Evolutionary conservation across 2,888 invertebrate species (phyloP), one percentile per base, ranked within the genome.

Genomic region (Julus scanicus): DNA sequence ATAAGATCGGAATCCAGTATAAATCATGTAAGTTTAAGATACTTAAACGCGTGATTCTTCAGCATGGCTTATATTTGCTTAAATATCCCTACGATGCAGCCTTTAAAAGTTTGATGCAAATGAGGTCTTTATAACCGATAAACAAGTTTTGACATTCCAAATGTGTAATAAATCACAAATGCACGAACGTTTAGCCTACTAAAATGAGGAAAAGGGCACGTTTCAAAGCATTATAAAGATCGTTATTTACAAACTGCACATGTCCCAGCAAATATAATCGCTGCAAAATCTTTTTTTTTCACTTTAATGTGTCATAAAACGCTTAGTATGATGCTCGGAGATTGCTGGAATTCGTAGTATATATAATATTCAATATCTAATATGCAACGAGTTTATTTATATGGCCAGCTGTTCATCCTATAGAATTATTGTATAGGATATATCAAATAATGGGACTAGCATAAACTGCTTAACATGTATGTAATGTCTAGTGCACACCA

Each of bases 101-200:
- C 29, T 71, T 71, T 71, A 13, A 53, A 71, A n/a, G 17, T 1
- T 71, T 29, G 71, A 29, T 71, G 57, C n/a, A 63, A 63, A n/a
- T 63, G 57, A 63, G 57, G 57, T 63, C 53, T 63, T 63, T 63
- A 63, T 63, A 63, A n/a, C 57, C 57, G 11, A 63, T 63, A 63
- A 71, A 71, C 29, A 9, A 71, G 71, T 11, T 71, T 71, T n/a
- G n/a, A 5, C 29, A 71, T 2, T 71, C 29, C 29, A 71, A 29
- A 71, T 29, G 29, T 17, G 4, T 2, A 71, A 71, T 71, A 71
- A 71, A 71, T 71, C n/a, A 71, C 2, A 20, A 29, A 29, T 71
- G 71, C 29, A 71, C 71, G 71, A 71, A 71, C 29, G 71, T 29
- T 71, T 29, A 71, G 0, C 71, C 20, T 5, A 1, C 11, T 71